Evolutionary conservation across 1,140 invertebrate genomes (phyloP).

Genomic region (Saxidomus purpurata): DNA sequence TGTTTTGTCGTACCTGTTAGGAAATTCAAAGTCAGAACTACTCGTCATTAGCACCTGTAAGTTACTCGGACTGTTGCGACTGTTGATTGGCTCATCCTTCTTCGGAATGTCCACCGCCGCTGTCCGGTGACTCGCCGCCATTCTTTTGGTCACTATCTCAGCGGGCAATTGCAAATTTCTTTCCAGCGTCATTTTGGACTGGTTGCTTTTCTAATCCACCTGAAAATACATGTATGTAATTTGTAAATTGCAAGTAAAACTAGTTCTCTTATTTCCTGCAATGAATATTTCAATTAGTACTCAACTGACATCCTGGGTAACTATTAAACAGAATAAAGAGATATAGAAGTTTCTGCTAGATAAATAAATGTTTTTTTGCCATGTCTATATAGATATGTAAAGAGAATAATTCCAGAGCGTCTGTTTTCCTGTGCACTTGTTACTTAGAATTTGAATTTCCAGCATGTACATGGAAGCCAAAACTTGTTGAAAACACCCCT

Average conservation of each 20-base stretch:
- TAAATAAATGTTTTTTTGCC: too few relatives aligned
- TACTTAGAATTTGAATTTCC: too few relatives aligned
- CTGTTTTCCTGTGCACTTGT: too few relatives aligned
- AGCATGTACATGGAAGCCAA: too few relatives aligned
- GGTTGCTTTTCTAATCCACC: not conserved
- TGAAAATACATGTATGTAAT: too few relatives aligned
- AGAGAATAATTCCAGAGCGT: too few relatives aligned
- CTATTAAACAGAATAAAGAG: too few relatives aligned
- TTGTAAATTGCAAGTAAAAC: not conserved
- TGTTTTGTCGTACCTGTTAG: conserved; percentile 86
- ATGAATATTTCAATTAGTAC: not conserved
- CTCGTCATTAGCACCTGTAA: conserved; percentile 85
- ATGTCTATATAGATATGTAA: too few relatives aligned
- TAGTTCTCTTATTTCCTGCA: not conserved
- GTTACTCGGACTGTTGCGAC: conserved; percentile 85
- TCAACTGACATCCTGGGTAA: not conserved
- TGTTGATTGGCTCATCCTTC: conserved; percentile 86
- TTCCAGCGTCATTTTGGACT: conserved; percentile 79
- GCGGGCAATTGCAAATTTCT: conserved; percentile 78
- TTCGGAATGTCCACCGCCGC: conserved; percentile 68
- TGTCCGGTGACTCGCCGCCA: conserved; percentile 69
- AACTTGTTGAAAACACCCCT: too few relatives aligned
- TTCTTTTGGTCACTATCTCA: conserved; percentile 74
- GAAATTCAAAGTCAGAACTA: conserved; percentile 84
- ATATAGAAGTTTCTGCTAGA: too few relatives aligned